A percentile compares a stretch with the other conserved stretches of the same genome.
These are phyloP conservation scores for Crypturellus tataupa DNA, from an alignment of 2,797 vertebrate species.

Conservation along the genomic window DNA sequence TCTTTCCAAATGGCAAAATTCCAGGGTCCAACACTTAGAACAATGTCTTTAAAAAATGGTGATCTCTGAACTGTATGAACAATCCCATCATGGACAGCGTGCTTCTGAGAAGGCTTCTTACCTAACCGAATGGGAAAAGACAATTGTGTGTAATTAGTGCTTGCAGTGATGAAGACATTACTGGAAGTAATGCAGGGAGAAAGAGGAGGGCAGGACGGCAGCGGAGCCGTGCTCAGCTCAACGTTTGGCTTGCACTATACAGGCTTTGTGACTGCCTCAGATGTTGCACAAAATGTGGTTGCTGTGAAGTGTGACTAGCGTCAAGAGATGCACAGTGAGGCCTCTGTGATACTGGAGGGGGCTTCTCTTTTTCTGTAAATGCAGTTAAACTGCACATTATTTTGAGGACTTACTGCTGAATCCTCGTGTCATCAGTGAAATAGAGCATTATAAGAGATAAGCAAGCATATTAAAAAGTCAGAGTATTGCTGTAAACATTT, in stretches of 20 bases:
- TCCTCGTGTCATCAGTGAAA: background rate
- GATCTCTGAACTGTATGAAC: conserved; percentile 90
- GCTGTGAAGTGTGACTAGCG: background rate
- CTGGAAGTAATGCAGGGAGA: accelerated
- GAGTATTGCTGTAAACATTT: background rate
- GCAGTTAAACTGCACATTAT: background rate
- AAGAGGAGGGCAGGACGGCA: background rate
- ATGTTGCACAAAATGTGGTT: background rate
- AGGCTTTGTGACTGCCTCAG: background rate
- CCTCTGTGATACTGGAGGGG: background rate
- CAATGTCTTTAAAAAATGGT: conserved; percentile 91
- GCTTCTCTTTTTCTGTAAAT: background rate
- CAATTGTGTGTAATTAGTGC: background rate
- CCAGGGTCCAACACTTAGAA: conserved; percentile 88
- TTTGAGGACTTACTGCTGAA: background rate
- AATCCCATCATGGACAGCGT: conserved; percentile 78
- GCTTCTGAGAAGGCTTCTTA: conserved; percentile 81
- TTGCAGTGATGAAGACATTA: background rate
- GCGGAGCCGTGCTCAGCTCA: too few relatives aligned
- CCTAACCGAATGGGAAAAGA: conserved; percentile 76
- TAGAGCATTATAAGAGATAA: background rate
- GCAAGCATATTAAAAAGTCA: background rate
- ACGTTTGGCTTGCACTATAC: background rate
- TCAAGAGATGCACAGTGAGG: background rate
- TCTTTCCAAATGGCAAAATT: conserved; percentile 95